These are phyloP conservation scores for Tupiocoris notatus DNA, from an alignment of 2,888 invertebrate species.

Conservation along the genomic window DNA sequence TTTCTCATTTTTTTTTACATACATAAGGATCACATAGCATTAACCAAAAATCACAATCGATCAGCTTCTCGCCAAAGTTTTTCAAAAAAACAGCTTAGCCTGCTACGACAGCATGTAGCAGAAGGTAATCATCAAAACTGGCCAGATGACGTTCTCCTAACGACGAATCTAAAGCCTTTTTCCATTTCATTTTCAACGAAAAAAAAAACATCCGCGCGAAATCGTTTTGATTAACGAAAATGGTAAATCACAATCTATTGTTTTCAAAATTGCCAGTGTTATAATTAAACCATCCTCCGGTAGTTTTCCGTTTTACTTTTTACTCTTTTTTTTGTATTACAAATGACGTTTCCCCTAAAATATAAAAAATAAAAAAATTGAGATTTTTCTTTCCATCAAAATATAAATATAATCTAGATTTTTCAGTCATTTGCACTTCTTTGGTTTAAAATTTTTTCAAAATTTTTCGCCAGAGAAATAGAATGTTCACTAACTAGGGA, in stretches of 20 bases:
- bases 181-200: conserved; percentile 8
- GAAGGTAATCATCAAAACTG: background rate
- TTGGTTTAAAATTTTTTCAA: conserved; percentile 47
- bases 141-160: background rate
- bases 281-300: conserved; percentile 46
- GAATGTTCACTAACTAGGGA: conserved; percentile 43
- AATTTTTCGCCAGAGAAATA: conserved; percentile 47
- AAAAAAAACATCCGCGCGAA: conserved; percentile 30
- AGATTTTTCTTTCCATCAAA: conserved; percentile 45
- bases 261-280: conserved; percentile 37
- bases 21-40: conserved; percentile 47
- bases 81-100: background rate
- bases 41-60: conserved; percentile 48
- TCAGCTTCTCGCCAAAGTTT: conserved; percentile 40
- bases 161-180: background rate
- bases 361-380: conserved; percentile 45
- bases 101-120: background rate
- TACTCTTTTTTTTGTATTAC: conserved; percentile 42
- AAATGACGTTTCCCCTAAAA: conserved; percentile 46
- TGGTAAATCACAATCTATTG: conserved; percentile 45
- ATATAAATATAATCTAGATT: conserved; percentile 48
- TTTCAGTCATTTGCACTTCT: conserved; percentile 50
- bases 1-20: too few relatives aligned
- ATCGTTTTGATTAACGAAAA: conserved; percentile 38
- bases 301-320: conserved; percentile 36